Evolutionary conservation across 2,113 vertebrate species (phyloP).

Genomic region (Cebus imitator): DNA sequence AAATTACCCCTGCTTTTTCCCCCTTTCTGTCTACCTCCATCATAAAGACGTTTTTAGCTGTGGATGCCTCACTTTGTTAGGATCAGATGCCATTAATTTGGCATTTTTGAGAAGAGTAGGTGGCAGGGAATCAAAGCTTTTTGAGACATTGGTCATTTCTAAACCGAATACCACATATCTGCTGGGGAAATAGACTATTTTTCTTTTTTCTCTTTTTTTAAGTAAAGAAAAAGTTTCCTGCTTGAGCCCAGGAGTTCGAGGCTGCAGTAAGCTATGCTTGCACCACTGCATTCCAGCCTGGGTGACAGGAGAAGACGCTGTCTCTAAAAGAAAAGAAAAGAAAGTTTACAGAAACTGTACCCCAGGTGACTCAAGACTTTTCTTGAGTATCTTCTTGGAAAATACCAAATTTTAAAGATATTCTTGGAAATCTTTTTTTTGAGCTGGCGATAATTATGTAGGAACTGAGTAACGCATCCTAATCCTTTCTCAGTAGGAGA

Average conservation of each 20-base stretch:
- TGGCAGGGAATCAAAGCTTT: constrained; percentile 53
- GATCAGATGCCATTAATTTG: constrained; percentile 55
- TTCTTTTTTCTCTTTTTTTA: neutral
- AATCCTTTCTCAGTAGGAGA: neutral
- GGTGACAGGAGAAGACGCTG: too few relatives aligned
- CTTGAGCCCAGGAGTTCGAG: too few relatives aligned
- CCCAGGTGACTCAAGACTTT: neutral
- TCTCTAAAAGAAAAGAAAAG: neutral
- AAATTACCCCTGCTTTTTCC: constrained; percentile 73
- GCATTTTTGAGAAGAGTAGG: constrained; percentile 45
- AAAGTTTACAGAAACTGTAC: neutral
- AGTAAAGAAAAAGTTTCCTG: neutral
- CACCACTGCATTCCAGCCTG: too few relatives aligned
- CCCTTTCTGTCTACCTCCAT: neutral
- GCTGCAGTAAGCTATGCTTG: too few relatives aligned
- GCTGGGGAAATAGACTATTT: neutral
- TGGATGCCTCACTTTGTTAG: constrained; percentile 68
- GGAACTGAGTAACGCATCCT: neutral
- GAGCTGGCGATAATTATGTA: neutral
- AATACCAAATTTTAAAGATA: neutral
- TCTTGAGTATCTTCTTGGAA: constrained; percentile 30
- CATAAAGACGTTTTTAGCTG: constrained; percentile 73
- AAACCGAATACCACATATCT: constrained; percentile 12
- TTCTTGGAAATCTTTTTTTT: constrained; percentile 28
- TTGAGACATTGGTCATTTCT: constrained; percentile 39